Conservation (phyloP, 2,888 invertebrate genomes). For the Rotaria socialis region DNA sequence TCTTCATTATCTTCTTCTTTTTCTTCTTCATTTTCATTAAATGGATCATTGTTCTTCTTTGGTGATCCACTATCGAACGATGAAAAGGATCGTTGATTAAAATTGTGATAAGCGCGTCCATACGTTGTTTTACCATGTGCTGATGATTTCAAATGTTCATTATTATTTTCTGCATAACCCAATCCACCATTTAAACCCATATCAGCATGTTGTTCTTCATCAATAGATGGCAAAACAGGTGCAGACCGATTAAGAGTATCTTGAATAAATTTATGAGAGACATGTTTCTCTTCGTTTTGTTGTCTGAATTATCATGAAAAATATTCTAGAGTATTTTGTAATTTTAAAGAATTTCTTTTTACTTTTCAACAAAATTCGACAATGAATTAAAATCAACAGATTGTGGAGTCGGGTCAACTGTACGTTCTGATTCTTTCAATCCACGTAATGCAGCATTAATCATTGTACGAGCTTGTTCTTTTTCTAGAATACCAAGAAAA, state of each 20-base stretch:
- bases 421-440: conserved; percentile 44
- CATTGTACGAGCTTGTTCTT: conserved; percentile 41
- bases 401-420: neutral
- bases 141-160: neutral
- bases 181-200: neutral
- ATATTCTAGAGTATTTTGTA: neutral
- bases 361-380: neutral
- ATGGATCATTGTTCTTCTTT: neutral
- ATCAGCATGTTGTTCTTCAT: neutral
- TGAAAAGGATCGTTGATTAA: neutral
- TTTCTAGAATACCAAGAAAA: conserved; percentile 1
- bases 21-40: neutral
- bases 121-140: neutral
- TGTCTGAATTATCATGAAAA: neutral
- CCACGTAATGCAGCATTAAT: conserved; percentile 44
- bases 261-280: neutral
- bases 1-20: neutral
- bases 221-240: neutral
- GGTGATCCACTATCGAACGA: neutral
- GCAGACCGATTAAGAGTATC: neutral
- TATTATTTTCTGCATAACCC: neutral
- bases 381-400: neutral
- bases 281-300: conserved; percentile 2
- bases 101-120: neutral
- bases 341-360: neutral